A percentile compares a stretch with the other conserved stretches of the same genome.
Evolutionary conservation across 2,888 invertebrate genomes (phyloP).

Genomic region (Patella caerulea): DNA sequence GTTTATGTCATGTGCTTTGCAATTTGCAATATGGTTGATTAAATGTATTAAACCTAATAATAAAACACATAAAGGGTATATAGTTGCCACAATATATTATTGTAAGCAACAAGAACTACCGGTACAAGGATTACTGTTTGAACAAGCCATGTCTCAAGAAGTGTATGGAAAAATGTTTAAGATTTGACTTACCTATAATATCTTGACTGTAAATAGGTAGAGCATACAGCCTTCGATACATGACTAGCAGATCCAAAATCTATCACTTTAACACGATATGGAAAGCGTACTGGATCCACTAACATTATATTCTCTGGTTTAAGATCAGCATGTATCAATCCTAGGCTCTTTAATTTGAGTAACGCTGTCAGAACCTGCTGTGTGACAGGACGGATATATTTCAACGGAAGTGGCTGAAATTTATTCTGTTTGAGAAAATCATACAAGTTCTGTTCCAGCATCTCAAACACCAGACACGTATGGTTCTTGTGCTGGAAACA

Average conservation of each 20-base stretch:
- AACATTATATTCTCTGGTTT: constrained; percentile 99
- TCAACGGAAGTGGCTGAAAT: constrained; percentile 97
- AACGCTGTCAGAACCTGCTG: constrained; percentile 94
- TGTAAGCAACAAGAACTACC: too few species aligned
- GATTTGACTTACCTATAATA: constrained; percentile 83
- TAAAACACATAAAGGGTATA: too few species aligned
- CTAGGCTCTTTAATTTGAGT: constrained; percentile 93
- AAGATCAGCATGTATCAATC: constrained; percentile 98
- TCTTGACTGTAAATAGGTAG: constrained; percentile 98
- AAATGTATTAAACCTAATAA: too few species aligned
- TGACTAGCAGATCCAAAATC: constrained; percentile 99
- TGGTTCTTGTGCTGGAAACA: constrained; percentile 99
- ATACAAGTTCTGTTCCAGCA: constrained; percentile 99
- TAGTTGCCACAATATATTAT: too few species aligned
- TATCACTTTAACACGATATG: constrained; percentile 98
- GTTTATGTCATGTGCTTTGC: too few species aligned
- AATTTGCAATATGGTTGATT: too few species aligned
- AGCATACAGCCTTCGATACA: constrained; percentile 99
- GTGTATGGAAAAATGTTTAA: too few species aligned
- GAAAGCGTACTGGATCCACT: constrained; percentile 97
- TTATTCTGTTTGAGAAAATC: constrained; percentile 99
- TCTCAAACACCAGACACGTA: constrained; percentile 99
- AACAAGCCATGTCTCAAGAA: too few species aligned
- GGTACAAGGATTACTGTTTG: too few species aligned
- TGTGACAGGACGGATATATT: constrained; percentile 97